These are phyloP conservation scores for Ptilorrhoa leucosticta DNA, from an alignment of 2,113 vertebrate species.

Conservation along the genomic window DNA sequence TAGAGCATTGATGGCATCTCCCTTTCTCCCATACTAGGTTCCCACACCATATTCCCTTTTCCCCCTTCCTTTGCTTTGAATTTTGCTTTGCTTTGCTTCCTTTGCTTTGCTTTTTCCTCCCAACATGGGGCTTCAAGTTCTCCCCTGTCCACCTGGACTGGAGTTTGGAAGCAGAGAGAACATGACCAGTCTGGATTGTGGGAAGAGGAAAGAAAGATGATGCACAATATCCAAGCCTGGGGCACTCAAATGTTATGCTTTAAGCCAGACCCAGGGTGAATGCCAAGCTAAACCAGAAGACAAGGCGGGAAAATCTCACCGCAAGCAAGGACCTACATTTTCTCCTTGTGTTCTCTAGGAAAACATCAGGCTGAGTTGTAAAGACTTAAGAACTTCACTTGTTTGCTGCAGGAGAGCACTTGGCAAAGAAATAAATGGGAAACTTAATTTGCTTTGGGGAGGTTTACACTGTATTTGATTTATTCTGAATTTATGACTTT, in stretches of 20 bases:
- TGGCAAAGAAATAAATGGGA: conserved; percentile 10
- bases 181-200: background rate
- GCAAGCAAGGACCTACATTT: background rate
- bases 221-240: background rate
- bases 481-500: conserved; percentile 1
- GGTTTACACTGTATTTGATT: background rate
- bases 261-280: background rate
- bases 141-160: background rate
- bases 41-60: background rate
- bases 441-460: conserved; percentile 12
- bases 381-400: conserved; percentile 13
- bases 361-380: background rate
- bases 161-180: background rate
- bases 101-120: background rate
- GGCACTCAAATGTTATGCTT: background rate
- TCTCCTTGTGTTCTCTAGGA: background rate
- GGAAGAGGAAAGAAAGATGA: background rate
- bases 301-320: background rate
- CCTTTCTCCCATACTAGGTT: background rate
- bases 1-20: accelerated
- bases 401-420: background rate
- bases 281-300: background rate
- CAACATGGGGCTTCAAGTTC: background rate
- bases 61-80: background rate
- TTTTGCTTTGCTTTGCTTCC: too few species aligned